phyloP scores from a whole-genome alignment of 2,888 invertebrate species.

The Shargacucullia verbasci region DNA sequence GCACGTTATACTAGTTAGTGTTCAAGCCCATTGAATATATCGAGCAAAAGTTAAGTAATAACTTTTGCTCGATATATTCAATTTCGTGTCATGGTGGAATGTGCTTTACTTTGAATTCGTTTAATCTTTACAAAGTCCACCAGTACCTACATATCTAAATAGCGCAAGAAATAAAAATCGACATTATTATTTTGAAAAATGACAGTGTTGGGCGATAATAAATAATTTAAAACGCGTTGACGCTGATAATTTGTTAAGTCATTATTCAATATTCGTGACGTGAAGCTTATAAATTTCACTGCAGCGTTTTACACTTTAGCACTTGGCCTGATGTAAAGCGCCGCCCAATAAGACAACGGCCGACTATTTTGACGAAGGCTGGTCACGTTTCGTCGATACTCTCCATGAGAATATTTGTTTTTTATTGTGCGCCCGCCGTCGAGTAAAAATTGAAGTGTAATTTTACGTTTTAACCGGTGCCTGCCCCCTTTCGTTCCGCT shows the following conservation, averaged over 20 bases:
- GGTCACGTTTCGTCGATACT: constrained; percentile 89
- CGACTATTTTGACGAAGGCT: constrained; percentile 88
- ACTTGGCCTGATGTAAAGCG: constrained; percentile 83
- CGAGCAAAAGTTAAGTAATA: constrained; percentile 59
- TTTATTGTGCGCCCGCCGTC: constrained; percentile 85
- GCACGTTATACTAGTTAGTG: constrained; percentile 66
- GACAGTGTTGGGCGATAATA: constrained; percentile 59
- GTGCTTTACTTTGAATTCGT: constrained; percentile 41
- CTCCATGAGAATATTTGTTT: constrained; percentile 89
- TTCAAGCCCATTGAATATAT: constrained; percentile 62
- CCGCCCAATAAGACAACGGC: constrained; percentile 86
- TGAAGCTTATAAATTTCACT: constrained; percentile 85
- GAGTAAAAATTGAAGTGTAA: constrained; percentile 88
- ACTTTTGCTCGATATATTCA: too few species aligned
- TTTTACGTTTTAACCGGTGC: constrained; percentile 88
- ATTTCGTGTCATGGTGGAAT: constrained; percentile 37
- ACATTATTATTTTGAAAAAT: constrained; percentile 59
- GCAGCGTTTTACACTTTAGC: constrained; percentile 88
- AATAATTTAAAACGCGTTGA: constrained; percentile 73
- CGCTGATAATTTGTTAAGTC: constrained; percentile 80
- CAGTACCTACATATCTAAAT: constrained; percentile 35
- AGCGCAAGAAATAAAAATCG: constrained; percentile 51
- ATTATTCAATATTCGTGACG: constrained; percentile 88
- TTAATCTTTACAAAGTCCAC: constrained; percentile 28
- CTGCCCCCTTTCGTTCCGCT: constrained; percentile 89